Evolutionary conservation across 1,140 invertebrate species (phyloP).

Genomic region (Rhynchophorus ferrugineus): DNA sequence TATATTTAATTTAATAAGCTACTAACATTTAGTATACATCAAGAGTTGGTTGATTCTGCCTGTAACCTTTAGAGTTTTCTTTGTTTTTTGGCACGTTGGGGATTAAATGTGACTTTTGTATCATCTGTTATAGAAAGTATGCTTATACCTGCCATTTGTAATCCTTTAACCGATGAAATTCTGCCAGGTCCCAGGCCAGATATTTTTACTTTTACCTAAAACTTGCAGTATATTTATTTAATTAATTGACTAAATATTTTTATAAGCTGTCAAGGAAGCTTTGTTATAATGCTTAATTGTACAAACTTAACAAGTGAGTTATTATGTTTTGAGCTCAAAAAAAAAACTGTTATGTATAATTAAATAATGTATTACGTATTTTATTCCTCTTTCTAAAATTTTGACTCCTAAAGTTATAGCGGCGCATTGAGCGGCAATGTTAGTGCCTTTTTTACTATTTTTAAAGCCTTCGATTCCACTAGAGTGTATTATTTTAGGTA

Average conservation of each 20-base stretch:
- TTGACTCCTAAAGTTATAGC: conserved; percentile 67
- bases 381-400: conserved; percentile 33
- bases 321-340: no score
- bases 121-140: conserved; percentile 85
- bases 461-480: conserved; percentile 90
- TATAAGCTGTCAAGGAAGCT: no score
- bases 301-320: no score
- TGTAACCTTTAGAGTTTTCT: conserved; percentile 20
- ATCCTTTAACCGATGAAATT: conserved; percentile 82
- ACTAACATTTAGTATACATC: background rate
- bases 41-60: no score
- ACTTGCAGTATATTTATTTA: background rate
- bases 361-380: background rate
- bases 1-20: background rate
- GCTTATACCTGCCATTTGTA: conserved; percentile 80
- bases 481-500: conserved; percentile 52
- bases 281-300: no score
- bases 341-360: no score
- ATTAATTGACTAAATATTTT: no score
- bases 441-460: conserved; percentile 88
- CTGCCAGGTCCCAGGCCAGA: conserved; percentile 78
- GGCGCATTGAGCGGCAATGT: conserved; percentile 88
- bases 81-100: conserved; percentile 22
- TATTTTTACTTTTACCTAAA: conserved; percentile 58
- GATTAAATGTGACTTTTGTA: conserved; percentile 69